Base-by-base conservation (phyloP, 23 tunicate species). In the Ciona savignyi region DNA sequence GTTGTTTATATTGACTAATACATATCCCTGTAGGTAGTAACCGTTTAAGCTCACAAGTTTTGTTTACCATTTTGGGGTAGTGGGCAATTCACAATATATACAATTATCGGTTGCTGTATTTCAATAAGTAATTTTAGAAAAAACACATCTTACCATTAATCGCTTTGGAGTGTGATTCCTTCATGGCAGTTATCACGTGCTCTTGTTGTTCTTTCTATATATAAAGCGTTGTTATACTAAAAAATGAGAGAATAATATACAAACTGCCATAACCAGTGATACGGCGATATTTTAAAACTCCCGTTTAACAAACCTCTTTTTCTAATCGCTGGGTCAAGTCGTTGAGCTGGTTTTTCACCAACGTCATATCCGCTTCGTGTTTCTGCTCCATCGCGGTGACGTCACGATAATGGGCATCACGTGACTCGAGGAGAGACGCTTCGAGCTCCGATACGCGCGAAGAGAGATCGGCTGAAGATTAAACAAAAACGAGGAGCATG, bases 391-490 rank as follows among this genome's bases (percentile, higher is more conserved):
- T 42, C 32, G 51, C 49, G 42, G 67, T 51, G 35, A 82, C 68
- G 62, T 64, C 64, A 74, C 71, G 67, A 3, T 69, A 49, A 51
- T 83, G 75, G 9, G 80, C 63, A 2, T 35, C 88, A 62, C 71
- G 79, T 6, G 88, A 76, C 26, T 60, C 65, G 4, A 24, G 60
- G 24, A 83, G 48, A 2, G 31, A 11, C 19, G 30, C n/a, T 51
- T 83, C 81, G 27, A 83, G 60, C 34, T 83, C 81, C 0, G 0
- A 62, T 66, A 70, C 69, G 68, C 76, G 75, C 23, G 76, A 70
- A 21, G 11, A 6, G 24, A 63, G 25, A 63, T 29, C 67, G 28
- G 67, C 67, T 63, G 67, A 27, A 21, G 25, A 63, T 23, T 21
- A n/a, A n/a, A n/a, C n/a, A n/a, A n/a, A n/a, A n/a, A n/a, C n/a